Conservation (phyloP, 1,140 invertebrate species). For the Penaeus japonicus region DNA sequence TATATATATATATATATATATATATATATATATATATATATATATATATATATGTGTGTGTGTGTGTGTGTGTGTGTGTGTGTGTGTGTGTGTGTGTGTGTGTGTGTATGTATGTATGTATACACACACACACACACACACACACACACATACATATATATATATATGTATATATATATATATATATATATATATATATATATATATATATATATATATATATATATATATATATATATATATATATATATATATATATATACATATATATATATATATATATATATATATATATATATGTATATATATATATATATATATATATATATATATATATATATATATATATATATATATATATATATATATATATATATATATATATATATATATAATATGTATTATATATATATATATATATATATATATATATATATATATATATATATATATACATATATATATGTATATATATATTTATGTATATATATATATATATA, state of each 20-base stretch:
- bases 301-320: constrained; percentile 18
- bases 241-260: too few species aligned
- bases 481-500: neutral
- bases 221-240: too few species aligned
- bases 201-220: neutral
- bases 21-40: too few species aligned
- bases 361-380: neutral
- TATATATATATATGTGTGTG: too few species aligned
- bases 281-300: constrained; percentile 2
- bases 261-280: too few species aligned
- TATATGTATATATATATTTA: neutral
- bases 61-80: too few species aligned
- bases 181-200: constrained; percentile 10
- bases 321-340: neutral
- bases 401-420: constrained; percentile 13
- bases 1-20: too few species aligned
- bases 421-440: neutral
- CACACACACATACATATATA: neutral
- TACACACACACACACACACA: neutral
- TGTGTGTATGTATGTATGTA: too few species aligned
- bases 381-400: too few species aligned
- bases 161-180: constrained; percentile 7
- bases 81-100: too few species aligned
- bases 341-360: neutral
- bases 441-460: neutral